A percentile compares a stretch with the other conserved stretches of the same genome.
Conservation (phyloP, 2,888 invertebrate species). For the Cataglyphis albicans region DNA sequence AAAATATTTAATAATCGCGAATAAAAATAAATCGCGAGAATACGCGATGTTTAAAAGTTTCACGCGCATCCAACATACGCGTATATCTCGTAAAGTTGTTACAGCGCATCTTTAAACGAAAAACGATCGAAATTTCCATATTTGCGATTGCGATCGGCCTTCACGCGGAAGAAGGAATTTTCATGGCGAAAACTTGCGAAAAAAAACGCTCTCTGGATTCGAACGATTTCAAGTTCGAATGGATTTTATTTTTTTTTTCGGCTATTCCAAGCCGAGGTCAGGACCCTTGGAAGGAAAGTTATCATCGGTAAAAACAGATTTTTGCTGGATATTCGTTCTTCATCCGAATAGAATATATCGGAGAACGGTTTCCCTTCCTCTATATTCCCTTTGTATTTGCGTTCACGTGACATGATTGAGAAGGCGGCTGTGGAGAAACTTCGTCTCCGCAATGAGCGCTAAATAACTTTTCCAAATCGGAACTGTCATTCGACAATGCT, state of each 20-base stretch:
- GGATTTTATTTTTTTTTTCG: slow-evolving; percentile 45
- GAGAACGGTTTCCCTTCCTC: slow-evolving; percentile 15
- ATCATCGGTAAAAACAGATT: slow-evolving; percentile 45
- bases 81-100: neutral
- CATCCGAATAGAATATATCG: slow-evolving; percentile 53
- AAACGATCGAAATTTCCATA: slow-evolving; percentile 11
- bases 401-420: slow-evolving; percentile 45
- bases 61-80: neutral
- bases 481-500: slow-evolving; percentile 64
- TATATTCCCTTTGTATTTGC: slow-evolving; percentile 13
- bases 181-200: slow-evolving; percentile 7
- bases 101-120: neutral
- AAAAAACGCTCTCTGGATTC: slow-evolving; percentile 16
- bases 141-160: neutral
- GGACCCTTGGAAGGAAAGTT: slow-evolving; percentile 53
- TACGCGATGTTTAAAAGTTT: neutral
- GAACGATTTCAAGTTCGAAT: slow-evolving; percentile 3
- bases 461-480: slow-evolving; percentile 73
- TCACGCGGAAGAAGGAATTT: slow-evolving; percentile 17
- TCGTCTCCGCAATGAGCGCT: slow-evolving; percentile 46
- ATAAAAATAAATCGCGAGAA: neutral
- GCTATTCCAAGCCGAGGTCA: slow-evolving; percentile 42
- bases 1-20: neutral
- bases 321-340: slow-evolving; percentile 42
- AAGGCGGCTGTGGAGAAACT: slow-evolving; percentile 49